Evolutionary conservation across 2,888 invertebrate genomes (phyloP).

Genomic region (Neoitamus cyanurus): DNA sequence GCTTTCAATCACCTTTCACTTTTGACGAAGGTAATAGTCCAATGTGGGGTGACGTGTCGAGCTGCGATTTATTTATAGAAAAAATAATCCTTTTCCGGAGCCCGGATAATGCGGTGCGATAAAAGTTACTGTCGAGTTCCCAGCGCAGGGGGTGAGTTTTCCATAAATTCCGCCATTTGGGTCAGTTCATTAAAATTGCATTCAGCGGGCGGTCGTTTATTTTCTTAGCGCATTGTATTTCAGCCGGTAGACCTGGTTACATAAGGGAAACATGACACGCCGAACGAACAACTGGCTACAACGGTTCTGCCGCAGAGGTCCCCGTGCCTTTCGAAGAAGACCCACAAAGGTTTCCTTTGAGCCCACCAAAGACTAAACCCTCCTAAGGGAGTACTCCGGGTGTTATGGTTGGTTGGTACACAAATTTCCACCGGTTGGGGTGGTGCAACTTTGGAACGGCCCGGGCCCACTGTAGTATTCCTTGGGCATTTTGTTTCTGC

Average conservation of each 20-base stretch:
- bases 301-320: not conserved
- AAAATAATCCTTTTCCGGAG: not conserved
- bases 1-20: not conserved
- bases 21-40: not conserved
- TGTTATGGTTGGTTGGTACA: not conserved
- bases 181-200: constrained; percentile 34
- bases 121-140: not conserved
- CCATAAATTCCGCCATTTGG: constrained; percentile 33
- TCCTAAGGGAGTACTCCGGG: not conserved
- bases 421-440: constrained; percentile 1
- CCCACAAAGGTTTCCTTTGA: not conserved
- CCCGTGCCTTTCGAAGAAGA: not conserved
- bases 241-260: not conserved
- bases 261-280: not conserved
- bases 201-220: constrained; percentile 14
- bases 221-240: constrained; percentile 41
- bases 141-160: not conserved
- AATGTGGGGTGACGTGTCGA: not conserved
- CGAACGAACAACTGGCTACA: not conserved
- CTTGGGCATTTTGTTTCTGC: constrained; percentile 32
- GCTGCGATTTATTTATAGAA: not conserved
- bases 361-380: not conserved
- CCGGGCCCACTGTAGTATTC: not conserved
- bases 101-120: not conserved
- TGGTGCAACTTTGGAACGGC: not conserved